A percentile compares a stretch with the other conserved stretches of the same genome.
Conservation (phyloP, 1,140 invertebrate species). For the Pseudachorutes palmiensis region DNA sequence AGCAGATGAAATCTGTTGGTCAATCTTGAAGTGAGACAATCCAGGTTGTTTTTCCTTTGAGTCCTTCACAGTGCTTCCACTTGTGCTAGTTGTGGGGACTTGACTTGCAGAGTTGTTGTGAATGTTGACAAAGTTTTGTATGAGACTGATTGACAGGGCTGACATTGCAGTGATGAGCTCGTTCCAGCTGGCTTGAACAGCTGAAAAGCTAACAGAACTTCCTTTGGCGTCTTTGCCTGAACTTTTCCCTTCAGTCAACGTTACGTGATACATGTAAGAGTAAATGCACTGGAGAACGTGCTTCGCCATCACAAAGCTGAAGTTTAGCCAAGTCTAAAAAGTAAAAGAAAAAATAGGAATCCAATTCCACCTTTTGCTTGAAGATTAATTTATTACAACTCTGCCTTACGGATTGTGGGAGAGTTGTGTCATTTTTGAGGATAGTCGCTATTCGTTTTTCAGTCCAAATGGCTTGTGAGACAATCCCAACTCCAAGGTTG, state of each 20-base stretch:
- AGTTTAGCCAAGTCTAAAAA: constrained; percentile 37
- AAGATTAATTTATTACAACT: not conserved
- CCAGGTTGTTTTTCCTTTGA: not conserved
- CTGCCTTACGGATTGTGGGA: constrained; percentile 30
- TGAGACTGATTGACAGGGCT: constrained; percentile 18
- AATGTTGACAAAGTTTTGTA: not conserved
- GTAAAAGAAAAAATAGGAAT: constrained; percentile 11
- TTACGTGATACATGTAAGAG: constrained; percentile 32
- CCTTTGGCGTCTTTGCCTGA: constrained; percentile 12
- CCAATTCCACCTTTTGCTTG: not conserved
- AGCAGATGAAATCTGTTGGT: constrained; percentile 15
- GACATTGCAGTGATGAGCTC: constrained; percentile 27
- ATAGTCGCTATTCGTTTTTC: constrained; percentile 31
- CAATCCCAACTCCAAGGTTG: constrained; percentile 25
- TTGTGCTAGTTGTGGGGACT: not conserved
- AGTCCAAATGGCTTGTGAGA: constrained; percentile 33
- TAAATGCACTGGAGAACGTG: constrained; percentile 26
- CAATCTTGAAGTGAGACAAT: constrained; percentile 22
- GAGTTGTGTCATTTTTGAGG: constrained; percentile 28
- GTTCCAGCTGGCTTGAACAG: constrained; percentile 35
- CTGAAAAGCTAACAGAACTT: constrained; percentile 20
- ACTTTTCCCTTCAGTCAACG: not conserved
- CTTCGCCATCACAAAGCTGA: constrained; percentile 26
- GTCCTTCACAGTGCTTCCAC: constrained; percentile 2
- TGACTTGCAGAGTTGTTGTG: not conserved